Evolutionary conservation across 2,797 vertebrate species (phyloP).

Genomic region (Hylomyscus alleni): DNA sequence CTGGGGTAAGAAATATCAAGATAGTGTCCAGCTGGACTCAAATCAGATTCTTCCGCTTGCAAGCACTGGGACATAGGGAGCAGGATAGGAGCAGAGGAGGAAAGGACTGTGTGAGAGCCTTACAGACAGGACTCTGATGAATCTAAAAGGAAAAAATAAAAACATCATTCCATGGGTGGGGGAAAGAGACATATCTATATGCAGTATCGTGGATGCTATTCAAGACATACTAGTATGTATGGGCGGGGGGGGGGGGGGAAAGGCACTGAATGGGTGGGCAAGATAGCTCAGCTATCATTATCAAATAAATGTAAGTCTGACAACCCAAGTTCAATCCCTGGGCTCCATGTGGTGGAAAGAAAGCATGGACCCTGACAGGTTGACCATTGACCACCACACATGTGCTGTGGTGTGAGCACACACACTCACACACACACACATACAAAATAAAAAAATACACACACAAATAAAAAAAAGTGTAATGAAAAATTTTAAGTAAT

Average conservation of each 20-base stretch:
- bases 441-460: neutral
- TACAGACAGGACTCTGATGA: neutral
- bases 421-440: neutral
- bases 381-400: neutral
- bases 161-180: neutral
- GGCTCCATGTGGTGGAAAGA: neutral
- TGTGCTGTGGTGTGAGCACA: neutral
- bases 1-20: constrained; percentile 27
- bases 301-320: neutral
- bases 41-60: constrained; percentile 13
- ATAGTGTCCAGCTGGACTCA: neutral
- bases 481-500: neutral
- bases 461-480: neutral
- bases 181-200: neutral
- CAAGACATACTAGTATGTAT: neutral
- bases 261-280: neutral
- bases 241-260: accelerated
- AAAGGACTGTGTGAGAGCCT: neutral
- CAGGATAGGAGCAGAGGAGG: neutral
- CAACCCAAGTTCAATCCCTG: neutral
- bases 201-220: neutral
- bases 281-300: neutral
- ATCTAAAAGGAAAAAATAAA: neutral
- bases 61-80: constrained; percentile 6
- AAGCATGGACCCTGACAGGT: neutral